A percentile compares a stretch with the other conserved stretches of the same genome.
phyloP scores from a whole-genome alignment of 2,797 vertebrate genomes.

The Myotis planiceps region DNA sequence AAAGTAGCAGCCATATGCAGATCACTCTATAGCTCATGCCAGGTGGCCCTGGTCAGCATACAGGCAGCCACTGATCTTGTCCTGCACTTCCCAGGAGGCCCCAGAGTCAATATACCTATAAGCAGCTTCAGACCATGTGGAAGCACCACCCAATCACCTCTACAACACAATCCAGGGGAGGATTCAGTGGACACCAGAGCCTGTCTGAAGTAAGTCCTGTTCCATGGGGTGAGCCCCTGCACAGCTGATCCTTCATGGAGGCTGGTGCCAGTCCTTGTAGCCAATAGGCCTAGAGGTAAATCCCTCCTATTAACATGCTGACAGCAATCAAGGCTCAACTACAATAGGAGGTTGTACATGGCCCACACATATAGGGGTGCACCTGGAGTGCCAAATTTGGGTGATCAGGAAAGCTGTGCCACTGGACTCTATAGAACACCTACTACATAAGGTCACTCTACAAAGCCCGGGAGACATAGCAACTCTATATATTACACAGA shows the following conservation, averaged over 20 bases:
- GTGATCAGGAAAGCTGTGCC: background rate
- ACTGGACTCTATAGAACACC: too few relatives aligned
- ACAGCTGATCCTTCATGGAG: background rate
- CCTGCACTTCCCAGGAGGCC: too few relatives aligned
- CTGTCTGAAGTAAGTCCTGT: background rate
- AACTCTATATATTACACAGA: too few relatives aligned
- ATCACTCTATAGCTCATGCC: too few relatives aligned
- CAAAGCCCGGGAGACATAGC: too few relatives aligned
- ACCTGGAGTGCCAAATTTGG: background rate
- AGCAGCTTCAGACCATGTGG: background rate
- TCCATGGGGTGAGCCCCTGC: background rate
- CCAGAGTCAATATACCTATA: too few relatives aligned
- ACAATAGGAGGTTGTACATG: background rate
- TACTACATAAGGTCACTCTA: too few relatives aligned
- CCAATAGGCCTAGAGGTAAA: background rate
- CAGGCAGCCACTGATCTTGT: too few relatives aligned
- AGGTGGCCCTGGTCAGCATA: too few relatives aligned
- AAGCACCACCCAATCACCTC: background rate
- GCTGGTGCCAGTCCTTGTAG: background rate
- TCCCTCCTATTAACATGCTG: too few relatives aligned
- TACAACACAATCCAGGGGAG: background rate
- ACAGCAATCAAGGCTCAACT: background rate
- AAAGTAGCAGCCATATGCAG: too few relatives aligned
- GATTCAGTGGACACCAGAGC: too few relatives aligned
- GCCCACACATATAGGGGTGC: background rate